Evolutionary conservation across 2,113 vertebrate genomes (phyloP).

Genomic region (Carassius gibelio): DNA sequence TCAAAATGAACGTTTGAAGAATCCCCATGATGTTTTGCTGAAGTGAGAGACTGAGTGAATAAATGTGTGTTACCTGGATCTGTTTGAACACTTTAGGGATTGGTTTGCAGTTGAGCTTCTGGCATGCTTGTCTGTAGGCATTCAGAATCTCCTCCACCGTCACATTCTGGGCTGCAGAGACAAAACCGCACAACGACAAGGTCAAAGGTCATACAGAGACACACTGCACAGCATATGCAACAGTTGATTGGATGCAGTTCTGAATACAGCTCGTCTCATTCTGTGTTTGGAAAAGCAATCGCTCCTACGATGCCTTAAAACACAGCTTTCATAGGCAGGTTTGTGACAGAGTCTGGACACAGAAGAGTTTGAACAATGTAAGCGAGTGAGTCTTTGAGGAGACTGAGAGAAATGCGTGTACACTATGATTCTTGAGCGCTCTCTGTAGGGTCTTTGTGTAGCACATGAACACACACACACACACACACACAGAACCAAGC

Average conservation of each 20-base stretch:
- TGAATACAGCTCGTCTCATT: neutral
- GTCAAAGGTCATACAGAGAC: constrained; percentile 38
- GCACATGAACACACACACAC: neutral
- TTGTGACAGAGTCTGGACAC: neutral
- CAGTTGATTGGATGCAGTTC: neutral
- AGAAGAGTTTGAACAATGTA: neutral
- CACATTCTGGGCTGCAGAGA: constrained; percentile 88
- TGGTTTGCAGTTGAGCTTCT: constrained; percentile 93
- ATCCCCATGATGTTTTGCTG: neutral
- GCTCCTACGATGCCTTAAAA: neutral
- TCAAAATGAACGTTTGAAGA: neutral
- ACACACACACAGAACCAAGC: neutral
- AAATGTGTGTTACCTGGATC: constrained; percentile 81
- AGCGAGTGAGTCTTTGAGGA: neutral
- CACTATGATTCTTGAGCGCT: neutral
- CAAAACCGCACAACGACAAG: constrained; percentile 30
- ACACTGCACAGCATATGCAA: neutral
- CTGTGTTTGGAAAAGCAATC: neutral
- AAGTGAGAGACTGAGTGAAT: neutral
- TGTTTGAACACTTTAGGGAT: constrained; percentile 91
- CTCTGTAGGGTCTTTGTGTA: constrained; percentile 6
- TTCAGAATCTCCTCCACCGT: constrained; percentile 87
- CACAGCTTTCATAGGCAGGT: neutral
- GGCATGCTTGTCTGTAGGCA: constrained; percentile 89
- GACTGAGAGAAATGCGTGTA: neutral